phyloP scores from a whole-genome alignment of 1,140 invertebrate species.

The Pinna nobilis region DNA sequence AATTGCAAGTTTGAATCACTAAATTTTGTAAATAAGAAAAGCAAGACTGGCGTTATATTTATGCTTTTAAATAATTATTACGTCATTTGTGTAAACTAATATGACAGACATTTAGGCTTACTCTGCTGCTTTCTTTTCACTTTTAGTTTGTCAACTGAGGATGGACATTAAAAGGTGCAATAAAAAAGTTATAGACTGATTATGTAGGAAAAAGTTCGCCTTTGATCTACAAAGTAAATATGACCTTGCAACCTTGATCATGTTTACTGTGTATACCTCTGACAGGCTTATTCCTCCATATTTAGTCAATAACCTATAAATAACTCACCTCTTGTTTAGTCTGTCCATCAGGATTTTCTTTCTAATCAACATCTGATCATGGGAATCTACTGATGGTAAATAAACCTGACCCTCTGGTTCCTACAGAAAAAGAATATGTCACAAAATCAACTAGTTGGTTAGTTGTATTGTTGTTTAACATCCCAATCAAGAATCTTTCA shows the following conservation, averaged over 20 bases:
- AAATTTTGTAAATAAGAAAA: not conserved
- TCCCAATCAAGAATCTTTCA: too few species aligned
- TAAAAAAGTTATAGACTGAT: too few species aligned
- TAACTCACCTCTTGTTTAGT: constrained; percentile 66
- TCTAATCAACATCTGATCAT: constrained; percentile 66
- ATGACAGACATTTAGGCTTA: too few species aligned
- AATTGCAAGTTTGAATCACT: not conserved
- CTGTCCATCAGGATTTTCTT: constrained; percentile 69
- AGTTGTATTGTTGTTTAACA: too few species aligned
- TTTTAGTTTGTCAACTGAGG: not conserved
- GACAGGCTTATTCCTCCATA: too few species aligned
- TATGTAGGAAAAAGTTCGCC: too few species aligned
- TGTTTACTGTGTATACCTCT: too few species aligned
- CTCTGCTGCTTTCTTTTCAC: too few species aligned
- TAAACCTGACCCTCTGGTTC: constrained; percentile 22
- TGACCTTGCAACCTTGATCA: constrained; percentile 38
- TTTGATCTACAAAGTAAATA: too few species aligned
- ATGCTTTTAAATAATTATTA: not conserved
- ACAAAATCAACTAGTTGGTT: not conserved
- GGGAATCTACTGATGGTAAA: constrained; percentile 68
- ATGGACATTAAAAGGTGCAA: not conserved
- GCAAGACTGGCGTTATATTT: not conserved
- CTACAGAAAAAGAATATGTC: not conserved
- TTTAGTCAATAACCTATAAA: too few species aligned
- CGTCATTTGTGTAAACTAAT: too few species aligned